Conservation (phyloP, 2,113 vertebrate species). For the Chaetodon auriga region DNA sequence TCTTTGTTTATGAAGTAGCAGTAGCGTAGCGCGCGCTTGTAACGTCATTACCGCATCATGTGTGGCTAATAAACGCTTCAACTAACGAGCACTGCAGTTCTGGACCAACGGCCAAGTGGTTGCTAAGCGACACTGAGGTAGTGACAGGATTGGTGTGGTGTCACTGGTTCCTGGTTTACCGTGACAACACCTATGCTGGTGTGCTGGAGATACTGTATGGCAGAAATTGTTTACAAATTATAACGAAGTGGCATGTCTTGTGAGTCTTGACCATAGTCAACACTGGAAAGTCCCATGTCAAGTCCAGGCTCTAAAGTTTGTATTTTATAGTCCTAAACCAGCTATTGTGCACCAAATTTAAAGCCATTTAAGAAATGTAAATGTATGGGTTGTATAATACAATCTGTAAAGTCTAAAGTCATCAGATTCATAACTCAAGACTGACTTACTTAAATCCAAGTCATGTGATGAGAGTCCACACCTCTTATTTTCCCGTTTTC, state of each 20-base stretch:
- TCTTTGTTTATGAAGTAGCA: neutral
- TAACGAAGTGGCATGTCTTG: neutral
- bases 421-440: neutral
- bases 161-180: neutral
- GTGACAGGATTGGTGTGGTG: neutral
- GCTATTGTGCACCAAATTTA: neutral
- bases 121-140: slow-evolving; percentile 4
- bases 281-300: neutral
- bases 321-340: neutral
- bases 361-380: neutral
- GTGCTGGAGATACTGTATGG: too few relatives aligned
- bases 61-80: neutral
- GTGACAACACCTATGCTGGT: neutral
- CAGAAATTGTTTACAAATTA: neutral
- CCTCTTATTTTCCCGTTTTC: neutral
- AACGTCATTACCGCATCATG: neutral
- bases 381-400: too few relatives aligned
- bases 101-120: neutral
- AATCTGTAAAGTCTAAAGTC: neutral
- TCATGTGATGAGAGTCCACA: neutral
- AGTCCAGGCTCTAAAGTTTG: neutral
- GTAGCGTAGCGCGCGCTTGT: neutral
- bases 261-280: too few relatives aligned
- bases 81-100: too few relatives aligned
- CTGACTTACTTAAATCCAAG: neutral